Evolutionary conservation across 2,113 vertebrate species (phyloP), one percentile per base, ranked within the genome.

Genomic region (Odobenus rosmarus): DNA sequence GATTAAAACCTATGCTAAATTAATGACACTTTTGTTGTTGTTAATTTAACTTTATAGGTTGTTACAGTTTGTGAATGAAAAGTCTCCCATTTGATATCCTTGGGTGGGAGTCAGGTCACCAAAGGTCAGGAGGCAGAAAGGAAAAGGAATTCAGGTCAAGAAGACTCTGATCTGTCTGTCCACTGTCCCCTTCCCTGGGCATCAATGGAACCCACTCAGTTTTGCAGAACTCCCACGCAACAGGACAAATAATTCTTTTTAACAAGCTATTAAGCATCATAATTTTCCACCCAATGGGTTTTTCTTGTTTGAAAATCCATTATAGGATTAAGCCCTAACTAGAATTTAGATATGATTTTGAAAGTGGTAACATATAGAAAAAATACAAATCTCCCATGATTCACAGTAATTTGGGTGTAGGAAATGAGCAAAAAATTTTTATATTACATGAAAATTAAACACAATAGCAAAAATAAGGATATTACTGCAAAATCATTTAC

Each of bases 291-390:
- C 57, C n/a, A 53, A 33, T 7, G 19, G 8, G 13, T 55, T 62
- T 83, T 85, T 62, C 83, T 81, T 82, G 46, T 84, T 61, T 91
- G 69, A 95, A 94, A 89, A 95, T n/a, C 36, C 62, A 77, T 5
- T 55, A 42, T 6, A 61, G 13, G 39, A 24, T 46, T 95, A 77
- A 95, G 31, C 21, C 18, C 86, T 69, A 82, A 24, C 33, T 39
- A 89, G 26, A 88, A 39, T 74, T 46, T 88, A 71, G 18, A n/a
- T 26, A 42, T 1, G 51, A 89, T 91, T 88, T 88, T 97, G 72
- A 94, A 91, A 95, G 46, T 28, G 85, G 5, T 61, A 23, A 83
- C n/a, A 79, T 72, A 61, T 0, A 80, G 67, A 92, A 89, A 90
- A 28, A 57, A 93, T 28, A 36, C 3, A 69, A 46, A 91, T 89